A percentile compares a stretch with the other conserved stretches of the same genome.
phyloP scores from a whole-genome alignment of 53 echinoderm and acorn worm genomes.

The Holothuria scabra region DNA sequence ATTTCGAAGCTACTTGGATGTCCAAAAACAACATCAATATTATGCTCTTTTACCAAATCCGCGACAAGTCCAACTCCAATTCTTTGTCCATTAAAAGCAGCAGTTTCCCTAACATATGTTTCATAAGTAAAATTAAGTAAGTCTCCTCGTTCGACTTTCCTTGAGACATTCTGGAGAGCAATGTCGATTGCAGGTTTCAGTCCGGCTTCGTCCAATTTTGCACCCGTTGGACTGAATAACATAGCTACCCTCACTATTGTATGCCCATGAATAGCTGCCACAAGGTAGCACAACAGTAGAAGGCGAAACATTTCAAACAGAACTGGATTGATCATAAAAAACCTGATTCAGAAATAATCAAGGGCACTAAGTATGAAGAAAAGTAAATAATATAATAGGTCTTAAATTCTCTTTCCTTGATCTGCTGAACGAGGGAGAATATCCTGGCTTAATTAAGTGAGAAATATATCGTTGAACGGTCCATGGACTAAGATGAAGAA shows the following conservation, averaged over 20 bases:
- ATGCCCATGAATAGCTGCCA: not conserved
- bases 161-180: not conserved
- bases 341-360: too few relatives aligned
- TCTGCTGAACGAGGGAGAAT: too few relatives aligned
- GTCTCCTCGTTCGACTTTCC: not conserved
- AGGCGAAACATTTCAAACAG: not conserved
- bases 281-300: too few relatives aligned
- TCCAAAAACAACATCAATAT: constrained; percentile 11
- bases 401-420: too few relatives aligned
- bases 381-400: too few relatives aligned
- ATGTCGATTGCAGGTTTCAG: constrained; percentile 5
- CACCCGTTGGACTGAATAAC: not conserved
- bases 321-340: too few relatives aligned
- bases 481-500: too few relatives aligned
- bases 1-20: not conserved
- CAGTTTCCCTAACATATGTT: not conserved
- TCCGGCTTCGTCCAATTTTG: not conserved
- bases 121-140: constrained; percentile 1
- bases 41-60: not conserved
- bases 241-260: not conserved
- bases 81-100: not conserved
- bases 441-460: too few relatives aligned
- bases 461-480: too few relatives aligned
- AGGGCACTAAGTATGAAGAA: too few relatives aligned
- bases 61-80: constrained; percentile 28